Conservation (phyloP, 2,888 invertebrate species). For the Heteromyza rotundicornis region DNA sequence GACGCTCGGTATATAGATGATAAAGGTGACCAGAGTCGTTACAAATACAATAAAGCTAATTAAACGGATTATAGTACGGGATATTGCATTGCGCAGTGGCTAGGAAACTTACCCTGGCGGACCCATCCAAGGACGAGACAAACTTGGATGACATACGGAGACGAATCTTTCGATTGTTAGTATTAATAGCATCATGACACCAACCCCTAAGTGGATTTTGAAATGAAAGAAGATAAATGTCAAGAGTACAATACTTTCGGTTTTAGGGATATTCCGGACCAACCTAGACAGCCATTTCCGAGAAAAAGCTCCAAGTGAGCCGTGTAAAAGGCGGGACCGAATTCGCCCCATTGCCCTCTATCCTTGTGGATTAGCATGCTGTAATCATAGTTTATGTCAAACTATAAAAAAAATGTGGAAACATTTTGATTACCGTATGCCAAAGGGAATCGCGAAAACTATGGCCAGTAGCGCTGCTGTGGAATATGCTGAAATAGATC, state of each 20-base stretch:
- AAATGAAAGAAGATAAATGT: no score
- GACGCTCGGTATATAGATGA: conserved; percentile 73
- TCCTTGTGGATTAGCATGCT: no score
- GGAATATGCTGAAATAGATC: conserved; percentile 71
- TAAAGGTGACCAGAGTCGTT: conserved; percentile 70
- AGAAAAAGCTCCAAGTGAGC: conserved; percentile 74
- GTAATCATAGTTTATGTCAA: no score
- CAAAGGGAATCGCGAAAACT: conserved; percentile 73
- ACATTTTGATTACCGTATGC: conserved; percentile 70
- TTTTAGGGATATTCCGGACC: conserved; percentile 35
- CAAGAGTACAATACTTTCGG: conserved; percentile 15
- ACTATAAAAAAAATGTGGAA: no score
- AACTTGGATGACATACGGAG: conserved; percentile 76
- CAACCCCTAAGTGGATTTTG: conserved; percentile 65
- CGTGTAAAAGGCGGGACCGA: conserved; percentile 72
- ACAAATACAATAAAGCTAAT: conserved; percentile 69
- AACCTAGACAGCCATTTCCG: conserved; percentile 74
- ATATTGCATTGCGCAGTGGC: neutral
- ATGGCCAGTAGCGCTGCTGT: conserved; percentile 77
- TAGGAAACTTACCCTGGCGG: conserved; percentile 65
- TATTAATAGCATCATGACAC: conserved; percentile 77
- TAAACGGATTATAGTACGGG: no score
- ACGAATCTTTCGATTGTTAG: conserved; percentile 77
- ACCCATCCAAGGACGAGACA: conserved; percentile 71
- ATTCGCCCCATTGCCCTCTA: conserved; percentile 70